These are phyloP conservation scores for Pimephales promelas DNA, from an alignment of 2,113 vertebrate genomes.

Conservation along the genomic window DNA sequence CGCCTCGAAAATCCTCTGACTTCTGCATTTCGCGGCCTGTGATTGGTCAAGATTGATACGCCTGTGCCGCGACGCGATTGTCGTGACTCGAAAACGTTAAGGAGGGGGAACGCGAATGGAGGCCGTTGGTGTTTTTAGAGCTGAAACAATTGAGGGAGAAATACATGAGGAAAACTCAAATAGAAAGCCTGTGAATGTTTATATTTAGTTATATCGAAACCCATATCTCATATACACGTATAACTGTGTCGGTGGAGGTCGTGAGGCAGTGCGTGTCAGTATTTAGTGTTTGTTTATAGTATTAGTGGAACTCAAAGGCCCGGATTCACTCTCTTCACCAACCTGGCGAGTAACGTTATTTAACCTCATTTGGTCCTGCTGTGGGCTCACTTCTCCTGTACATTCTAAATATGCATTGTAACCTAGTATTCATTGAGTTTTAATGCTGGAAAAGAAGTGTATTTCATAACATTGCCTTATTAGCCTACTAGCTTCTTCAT, in stretches of 20 bases:
- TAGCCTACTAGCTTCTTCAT: neutral
- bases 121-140: conserved; percentile 67
- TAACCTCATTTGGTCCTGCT: neutral
- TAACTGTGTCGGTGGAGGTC: neutral
- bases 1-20: neutral
- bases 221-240: neutral
- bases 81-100: conserved; percentile 47
- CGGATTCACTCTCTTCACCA: conserved; percentile 33
- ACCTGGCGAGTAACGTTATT: conserved; percentile 29
- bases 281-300: conserved; percentile 19
- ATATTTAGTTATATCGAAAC: neutral
- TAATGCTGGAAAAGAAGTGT: neutral
- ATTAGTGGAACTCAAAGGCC: conserved; percentile 32
- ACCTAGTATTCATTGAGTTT: neutral
- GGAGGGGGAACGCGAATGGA: conserved; percentile 74
- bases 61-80: conserved; percentile 45
- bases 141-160: conserved; percentile 72
- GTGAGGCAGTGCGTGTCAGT: neutral
- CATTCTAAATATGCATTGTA: neutral
- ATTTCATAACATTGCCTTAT: neutral
- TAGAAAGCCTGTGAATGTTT: neutral
- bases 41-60: conserved; percentile 52
- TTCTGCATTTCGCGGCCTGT: neutral
- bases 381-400: neutral
- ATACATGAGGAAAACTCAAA: conserved; percentile 50